Evolutionary conservation across 2,888 invertebrate genomes (phyloP).

Genomic region (Noctua fimbriata): DNA sequence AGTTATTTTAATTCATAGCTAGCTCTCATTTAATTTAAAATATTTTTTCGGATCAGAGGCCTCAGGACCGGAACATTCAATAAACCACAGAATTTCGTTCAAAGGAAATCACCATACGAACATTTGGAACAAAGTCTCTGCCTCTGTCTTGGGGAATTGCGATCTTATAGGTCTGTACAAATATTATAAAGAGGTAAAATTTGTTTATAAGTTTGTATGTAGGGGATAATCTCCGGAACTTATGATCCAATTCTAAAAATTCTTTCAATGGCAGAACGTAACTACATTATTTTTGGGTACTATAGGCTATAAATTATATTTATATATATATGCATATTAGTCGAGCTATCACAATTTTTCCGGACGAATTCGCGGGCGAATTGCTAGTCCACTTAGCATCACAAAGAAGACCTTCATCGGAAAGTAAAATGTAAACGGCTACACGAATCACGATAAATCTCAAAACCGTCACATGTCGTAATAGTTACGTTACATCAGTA

Average conservation of each 20-base stretch:
- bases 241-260: too few species aligned
- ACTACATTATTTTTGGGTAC: too few species aligned
- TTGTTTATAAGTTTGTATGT: too few species aligned
- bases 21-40: not conserved
- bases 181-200: too few species aligned
- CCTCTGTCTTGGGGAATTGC: not conserved
- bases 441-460: conserved; percentile 28
- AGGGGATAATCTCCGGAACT: too few species aligned
- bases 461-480: conserved; percentile 34
- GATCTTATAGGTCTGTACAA: too few species aligned
- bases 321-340: too few species aligned
- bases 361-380: too few species aligned
- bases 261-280: too few species aligned
- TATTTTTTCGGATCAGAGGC: not conserved
- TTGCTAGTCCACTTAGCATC: not conserved
- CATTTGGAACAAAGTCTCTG: conserved; percentile 1
- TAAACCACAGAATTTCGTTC: not conserved
- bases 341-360: too few species aligned
- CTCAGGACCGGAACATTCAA: not conserved
- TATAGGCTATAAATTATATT: too few species aligned
- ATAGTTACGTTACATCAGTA: conserved; percentile 53
- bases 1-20: too few species aligned
- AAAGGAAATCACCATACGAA: not conserved
- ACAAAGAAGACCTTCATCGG: conserved; percentile 21
- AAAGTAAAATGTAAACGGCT: conserved; percentile 30